phyloP scores from a whole-genome alignment of 2,113 vertebrate genomes.

The Eulemur macaco region DNA sequence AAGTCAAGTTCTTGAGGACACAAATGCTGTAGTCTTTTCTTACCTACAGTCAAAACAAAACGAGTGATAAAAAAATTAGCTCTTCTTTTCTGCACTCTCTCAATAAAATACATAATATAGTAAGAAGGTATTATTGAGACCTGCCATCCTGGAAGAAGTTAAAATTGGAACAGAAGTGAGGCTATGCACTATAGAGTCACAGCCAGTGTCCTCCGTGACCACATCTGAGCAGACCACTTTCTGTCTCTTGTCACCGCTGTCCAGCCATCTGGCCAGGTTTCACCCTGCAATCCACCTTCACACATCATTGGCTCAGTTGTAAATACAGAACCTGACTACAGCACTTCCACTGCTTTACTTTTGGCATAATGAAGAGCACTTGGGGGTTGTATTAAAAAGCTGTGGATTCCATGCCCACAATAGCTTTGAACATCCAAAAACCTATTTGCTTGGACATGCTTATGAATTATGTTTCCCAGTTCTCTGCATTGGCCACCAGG shows the following conservation, averaged over 20 bases:
- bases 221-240: slow-evolving; percentile 95
- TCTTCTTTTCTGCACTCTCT: slow-evolving; percentile 79
- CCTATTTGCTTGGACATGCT: slow-evolving; percentile 95
- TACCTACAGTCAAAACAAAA: slow-evolving; percentile 81
- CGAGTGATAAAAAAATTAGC: slow-evolving; percentile 68
- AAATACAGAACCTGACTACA: background rate
- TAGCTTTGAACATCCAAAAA: slow-evolving; percentile 98
- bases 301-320: background rate
- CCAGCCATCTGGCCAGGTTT: slow-evolving; percentile 98
- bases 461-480: slow-evolving; percentile 98
- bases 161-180: slow-evolving; percentile 93
- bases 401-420: slow-evolving; percentile 97
- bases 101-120: slow-evolving; percentile 80
- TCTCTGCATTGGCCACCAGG: slow-evolving; percentile 96
- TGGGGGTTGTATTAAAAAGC: slow-evolving; percentile 97
- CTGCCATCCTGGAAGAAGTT: slow-evolving; percentile 66
- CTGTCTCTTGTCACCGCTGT: slow-evolving; percentile 95
- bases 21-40: slow-evolving; percentile 66
- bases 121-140: slow-evolving; percentile 49
- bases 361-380: slow-evolving; percentile 93
- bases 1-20: slow-evolving; percentile 74
- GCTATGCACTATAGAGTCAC: slow-evolving; percentile 91
- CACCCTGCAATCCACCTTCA: slow-evolving; percentile 96
- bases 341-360: background rate
- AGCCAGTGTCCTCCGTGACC: slow-evolving; percentile 95